Evolutionary conservation across 2,113 vertebrate genomes (phyloP).

Genomic region (Heteronetta atricapilla): DNA sequence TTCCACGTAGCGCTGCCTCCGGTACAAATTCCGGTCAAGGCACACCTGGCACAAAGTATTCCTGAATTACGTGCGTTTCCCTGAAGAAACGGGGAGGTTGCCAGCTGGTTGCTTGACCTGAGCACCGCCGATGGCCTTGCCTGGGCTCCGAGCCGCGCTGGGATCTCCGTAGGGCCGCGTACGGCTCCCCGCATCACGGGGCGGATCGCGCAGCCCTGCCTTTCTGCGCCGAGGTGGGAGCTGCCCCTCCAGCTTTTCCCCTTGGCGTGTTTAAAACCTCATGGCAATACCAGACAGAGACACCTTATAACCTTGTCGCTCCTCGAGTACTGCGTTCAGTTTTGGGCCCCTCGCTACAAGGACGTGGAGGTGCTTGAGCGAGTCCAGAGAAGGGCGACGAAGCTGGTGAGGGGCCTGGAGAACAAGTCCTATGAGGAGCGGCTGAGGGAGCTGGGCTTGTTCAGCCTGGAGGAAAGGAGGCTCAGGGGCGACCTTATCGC

Average conservation of each 20-base stretch:
- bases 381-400: no score
- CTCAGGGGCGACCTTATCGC: no score
- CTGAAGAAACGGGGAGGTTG: not conserved
- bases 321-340: no score
- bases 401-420: no score
- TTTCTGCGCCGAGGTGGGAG: not conserved
- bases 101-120: not conserved
- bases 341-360: no score
- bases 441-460: no score
- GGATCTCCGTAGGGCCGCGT: not conserved
- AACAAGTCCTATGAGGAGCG: no score
- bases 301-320: no score
- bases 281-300: not conserved
- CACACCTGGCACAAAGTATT: not conserved
- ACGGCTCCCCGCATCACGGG: not conserved
- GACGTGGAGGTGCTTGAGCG: no score
- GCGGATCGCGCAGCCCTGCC: not conserved
- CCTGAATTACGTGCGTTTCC: slow-evolving; percentile 18
- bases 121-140: not conserved
- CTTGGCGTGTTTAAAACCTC: not conserved
- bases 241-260: not conserved
- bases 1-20: not conserved
- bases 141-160: not conserved
- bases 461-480: no score
- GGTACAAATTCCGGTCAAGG: slow-evolving; percentile 23